Evolutionary conservation across 2,888 invertebrate species (phyloP), one percentile per base, ranked within the genome.

Genomic region (Drosophila colorata): DNA sequence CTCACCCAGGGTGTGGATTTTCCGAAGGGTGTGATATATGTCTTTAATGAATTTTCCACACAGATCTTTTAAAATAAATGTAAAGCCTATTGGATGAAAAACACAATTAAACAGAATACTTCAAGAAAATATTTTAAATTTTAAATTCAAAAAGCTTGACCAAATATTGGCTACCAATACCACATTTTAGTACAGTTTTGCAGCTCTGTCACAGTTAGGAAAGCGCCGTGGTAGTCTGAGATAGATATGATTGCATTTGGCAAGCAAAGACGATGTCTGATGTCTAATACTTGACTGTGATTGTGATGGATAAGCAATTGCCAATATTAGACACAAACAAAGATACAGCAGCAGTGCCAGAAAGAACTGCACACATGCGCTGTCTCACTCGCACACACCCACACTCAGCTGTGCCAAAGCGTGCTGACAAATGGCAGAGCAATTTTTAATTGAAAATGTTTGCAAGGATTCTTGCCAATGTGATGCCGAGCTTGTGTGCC

Each of bases 281-380:
- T 69, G 68, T 69, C 78, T 78, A 69, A 72, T 68, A 77, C 78
- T 56, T 77, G 74, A 85, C 80, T 70, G 77, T 87, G 88, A 87
- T 87, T 84, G 85, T 82, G 82, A 82, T 82, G 88, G 82, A 82
- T 82, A 88, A 86, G 87, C 87, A 86, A 88, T 82, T 86, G 87
- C 64, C 80, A 65, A 68, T 64, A 75, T 68, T 51, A 72, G 79
- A 81, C 79, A 78, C 56, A 59, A 44, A 38, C 33, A 33, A 58
- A 59, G 44, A 44, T 23, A 46, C 55, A 69, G 35, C 51, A 9
- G 44, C 13, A 51, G 35, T 23, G 47, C 33, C 9, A 47, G 35
- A 48, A 48, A 20, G 37, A 43, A 47, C 40, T 7, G 31, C 35
- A 41, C 25, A 55, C 8, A 40, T 16, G 37, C 14, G 25, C 38